Evolutionary conservation across 2,113 vertebrate genomes (phyloP).

Genomic region (Australoheros scitulus): DNA sequence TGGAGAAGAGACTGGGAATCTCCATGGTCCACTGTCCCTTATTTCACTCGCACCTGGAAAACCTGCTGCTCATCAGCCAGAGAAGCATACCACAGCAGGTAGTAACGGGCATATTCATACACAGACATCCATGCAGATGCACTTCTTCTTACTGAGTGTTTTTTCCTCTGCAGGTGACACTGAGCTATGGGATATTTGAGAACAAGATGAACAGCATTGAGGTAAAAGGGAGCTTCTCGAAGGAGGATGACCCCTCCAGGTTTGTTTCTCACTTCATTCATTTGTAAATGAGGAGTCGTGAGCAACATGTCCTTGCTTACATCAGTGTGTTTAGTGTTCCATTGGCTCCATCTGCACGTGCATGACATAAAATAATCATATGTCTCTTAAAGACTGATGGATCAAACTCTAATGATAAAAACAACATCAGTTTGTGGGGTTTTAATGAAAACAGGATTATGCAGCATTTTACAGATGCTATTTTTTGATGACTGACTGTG

Average conservation of each 20-base stretch:
- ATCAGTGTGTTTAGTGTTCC: neutral
- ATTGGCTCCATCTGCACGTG: neutral
- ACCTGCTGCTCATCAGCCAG: conserved; percentile 82
- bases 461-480: neutral
- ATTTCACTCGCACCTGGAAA: conserved; percentile 95
- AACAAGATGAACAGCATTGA: conserved; percentile 89
- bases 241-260: conserved; percentile 88
- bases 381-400: neutral
- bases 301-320: neutral
- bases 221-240: conserved; percentile 84
- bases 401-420: neutral
- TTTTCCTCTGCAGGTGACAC: conserved; percentile 83
- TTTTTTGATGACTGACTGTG: neutral
- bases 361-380: rapidly evolving
- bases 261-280: conserved; percentile 13
- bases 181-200: conserved; percentile 91
- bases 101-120: neutral
- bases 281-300: neutral
- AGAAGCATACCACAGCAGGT: conserved; percentile 73
- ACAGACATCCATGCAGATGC: neutral
- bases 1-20: conserved; percentile 84
- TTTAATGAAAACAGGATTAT: neutral
- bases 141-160: neutral
- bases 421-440: too few relatives aligned
- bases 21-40: conserved; percentile 83